A percentile compares a stretch with the other conserved stretches of the same genome.
Conservation (phyloP, 2,888 invertebrate species). For the Ectemnius lituratus region DNA sequence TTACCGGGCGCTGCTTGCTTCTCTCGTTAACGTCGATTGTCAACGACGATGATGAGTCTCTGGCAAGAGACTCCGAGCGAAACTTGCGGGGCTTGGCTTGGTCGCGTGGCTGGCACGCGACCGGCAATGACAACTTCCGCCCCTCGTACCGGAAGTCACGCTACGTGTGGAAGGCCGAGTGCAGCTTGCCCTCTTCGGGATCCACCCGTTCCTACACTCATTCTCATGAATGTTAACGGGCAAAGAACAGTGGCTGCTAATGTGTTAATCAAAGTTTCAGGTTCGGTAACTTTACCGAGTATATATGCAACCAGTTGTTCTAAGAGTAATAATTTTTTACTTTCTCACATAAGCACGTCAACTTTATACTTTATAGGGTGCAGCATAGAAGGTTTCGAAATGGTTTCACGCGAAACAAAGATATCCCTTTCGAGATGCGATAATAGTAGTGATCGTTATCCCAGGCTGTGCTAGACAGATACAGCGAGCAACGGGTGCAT, state of each 20-base stretch:
- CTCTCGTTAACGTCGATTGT: conserved; percentile 63
- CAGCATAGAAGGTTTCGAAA: not conserved
- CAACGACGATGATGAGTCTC: conserved; percentile 28
- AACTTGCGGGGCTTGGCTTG: conserved; percentile 32
- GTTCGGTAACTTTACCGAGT: too few relatives aligned
- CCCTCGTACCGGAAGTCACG: conserved; percentile 59
- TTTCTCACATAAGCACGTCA: too few relatives aligned
- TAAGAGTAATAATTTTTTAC: too few relatives aligned
- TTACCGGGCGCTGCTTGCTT: conserved; percentile 55
- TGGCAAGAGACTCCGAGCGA: conserved; percentile 19
- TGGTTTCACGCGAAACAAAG: conserved; percentile 22
- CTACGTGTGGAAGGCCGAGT: conserved; percentile 49
- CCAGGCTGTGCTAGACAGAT: conserved; percentile 21
- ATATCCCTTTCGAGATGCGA: conserved; percentile 30
- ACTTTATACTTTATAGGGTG: too few relatives aligned
- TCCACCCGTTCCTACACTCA: conserved; percentile 57
- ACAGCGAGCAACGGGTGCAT: conserved; percentile 39
- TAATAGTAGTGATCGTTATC: conserved; percentile 40
- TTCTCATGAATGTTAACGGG: conserved; percentile 29
- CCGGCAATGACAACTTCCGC: conserved; percentile 68
- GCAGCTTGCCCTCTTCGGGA: conserved; percentile 55
- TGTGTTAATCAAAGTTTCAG: not conserved
- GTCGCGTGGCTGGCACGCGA: conserved; percentile 74
- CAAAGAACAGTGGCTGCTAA: not conserved
- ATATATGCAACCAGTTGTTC: too few relatives aligned